These are phyloP conservation scores for Pandemis cinnamomeana DNA, from an alignment of 2,888 invertebrate genomes.

Conservation along the genomic window DNA sequence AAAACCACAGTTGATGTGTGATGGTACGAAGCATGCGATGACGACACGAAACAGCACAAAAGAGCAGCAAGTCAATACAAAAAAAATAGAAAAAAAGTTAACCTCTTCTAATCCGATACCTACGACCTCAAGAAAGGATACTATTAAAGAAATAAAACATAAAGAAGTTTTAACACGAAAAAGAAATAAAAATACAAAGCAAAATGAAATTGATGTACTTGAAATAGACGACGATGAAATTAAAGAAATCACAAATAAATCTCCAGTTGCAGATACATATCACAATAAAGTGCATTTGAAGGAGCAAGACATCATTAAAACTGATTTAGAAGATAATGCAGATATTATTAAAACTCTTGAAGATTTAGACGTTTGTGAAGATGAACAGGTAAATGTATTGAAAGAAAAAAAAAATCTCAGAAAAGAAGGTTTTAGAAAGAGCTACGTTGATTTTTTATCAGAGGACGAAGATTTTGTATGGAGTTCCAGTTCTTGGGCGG, in stretches of 20 bases:
- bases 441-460: background rate
- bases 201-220: background rate
- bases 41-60: too few species aligned
- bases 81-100: too few species aligned
- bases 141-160: background rate
- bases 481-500: background rate
- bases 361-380: too few species aligned
- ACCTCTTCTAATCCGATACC: too few species aligned
- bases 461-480: background rate
- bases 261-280: too few species aligned
- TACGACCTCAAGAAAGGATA: background rate
- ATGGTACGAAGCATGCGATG: too few species aligned
- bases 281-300: too few species aligned
- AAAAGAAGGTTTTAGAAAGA: background rate
- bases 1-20: too few species aligned
- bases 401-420: background rate
- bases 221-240: background rate
- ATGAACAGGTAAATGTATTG: background rate
- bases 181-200: background rate
- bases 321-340: too few species aligned
- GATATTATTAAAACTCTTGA: too few species aligned
- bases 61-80: too few species aligned
- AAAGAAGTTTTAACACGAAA: background rate
- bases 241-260: background rate
- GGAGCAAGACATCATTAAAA: too few species aligned